Conservation (phyloP, 1,140 invertebrate species). For the Himalopsyche phryganea region DNA sequence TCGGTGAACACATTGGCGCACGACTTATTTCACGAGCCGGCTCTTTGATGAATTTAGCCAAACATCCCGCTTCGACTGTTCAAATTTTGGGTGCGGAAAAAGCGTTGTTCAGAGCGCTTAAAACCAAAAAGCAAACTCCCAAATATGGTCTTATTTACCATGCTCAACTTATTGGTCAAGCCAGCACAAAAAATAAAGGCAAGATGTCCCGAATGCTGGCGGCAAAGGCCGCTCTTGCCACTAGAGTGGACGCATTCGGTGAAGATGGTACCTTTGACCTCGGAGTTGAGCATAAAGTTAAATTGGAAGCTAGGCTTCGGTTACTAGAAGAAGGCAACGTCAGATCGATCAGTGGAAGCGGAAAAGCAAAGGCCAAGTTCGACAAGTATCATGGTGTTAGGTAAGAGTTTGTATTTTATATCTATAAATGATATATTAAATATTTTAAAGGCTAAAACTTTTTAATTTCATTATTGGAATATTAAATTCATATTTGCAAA, state of each 20-base stretch:
- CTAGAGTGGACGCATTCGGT: constrained; percentile 92
- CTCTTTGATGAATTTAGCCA: constrained; percentile 93
- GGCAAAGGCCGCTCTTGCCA: constrained; percentile 90
- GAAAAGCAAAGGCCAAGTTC: constrained; percentile 81
- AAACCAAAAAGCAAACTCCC: constrained; percentile 96
- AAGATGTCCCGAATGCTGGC: constrained; percentile 96
- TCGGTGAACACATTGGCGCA: constrained; percentile 95
- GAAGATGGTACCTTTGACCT: constrained; percentile 80
- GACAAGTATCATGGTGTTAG: constrained; percentile 86
- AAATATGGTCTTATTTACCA: constrained; percentile 99
- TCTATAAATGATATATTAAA: neutral
- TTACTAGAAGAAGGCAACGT: constrained; percentile 82
- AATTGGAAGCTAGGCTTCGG: constrained; percentile 75
- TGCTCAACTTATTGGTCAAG: constrained; percentile 86
- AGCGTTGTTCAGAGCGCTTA: constrained; percentile 93
- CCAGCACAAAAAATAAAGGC: constrained; percentile 83
- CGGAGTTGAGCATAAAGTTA: constrained; percentile 83
- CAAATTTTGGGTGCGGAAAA: constrained; percentile 97
- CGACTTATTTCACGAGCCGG: constrained; percentile 93
- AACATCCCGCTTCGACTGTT: constrained; percentile 96
- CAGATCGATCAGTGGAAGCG: constrained; percentile 79
- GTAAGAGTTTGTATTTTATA: constrained; percentile 42
- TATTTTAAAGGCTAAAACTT: constrained; percentile 1
- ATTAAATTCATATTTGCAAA: neutral
- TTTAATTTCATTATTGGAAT: neutral